Evolutionary conservation across 1,140 invertebrate species (phyloP), one percentile per base, ranked within the genome.

Genomic region (Lasioglossum albipes): DNA sequence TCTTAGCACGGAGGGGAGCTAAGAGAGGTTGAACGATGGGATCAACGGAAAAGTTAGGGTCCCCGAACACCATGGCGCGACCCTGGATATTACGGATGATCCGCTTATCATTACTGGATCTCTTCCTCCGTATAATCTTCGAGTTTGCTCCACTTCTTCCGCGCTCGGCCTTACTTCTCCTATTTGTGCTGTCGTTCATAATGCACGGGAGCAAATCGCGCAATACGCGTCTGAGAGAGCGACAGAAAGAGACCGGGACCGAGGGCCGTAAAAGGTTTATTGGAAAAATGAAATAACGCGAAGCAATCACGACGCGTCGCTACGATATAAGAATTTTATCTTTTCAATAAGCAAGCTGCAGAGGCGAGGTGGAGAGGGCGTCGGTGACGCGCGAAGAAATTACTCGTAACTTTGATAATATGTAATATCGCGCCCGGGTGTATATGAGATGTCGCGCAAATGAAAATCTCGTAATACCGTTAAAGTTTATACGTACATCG

Each of bases 241-340:
- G 42, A 45, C 20, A 36, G n/a, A 73, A 22, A 20, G 49, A 27
- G 68, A 61, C 45, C 61, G 54, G 41, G 1, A 22, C 73, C 71
- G 61, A 74, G 59, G 61, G 67, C n/a, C 76, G 61, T 78, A 72
- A 59, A 57, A 79, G 79, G 70, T 85, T 78, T 85, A 85, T 85
- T 85, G 83, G 79, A 85, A 85, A 82, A 86, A 82, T 82, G 83
- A 86, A 85, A 86, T 79, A 79, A 85, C 84, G 83, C 73, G 71
- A 61, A 41, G 79, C 84, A 86, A 85, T 86, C 84, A 82, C 79
- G 83, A 85, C 83, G 75, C 83, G 85, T 85, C 84, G 83, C 84
- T 78, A 59, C 82, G 80, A 84, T 85, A 85, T 84, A 84, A 85
- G 79, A 59, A 85, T 78, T 85, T 85, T 78, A 85, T 85, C 84